Conservation (phyloP, 2,113 vertebrate genomes). For the Hyperopisus bebe region DNA sequence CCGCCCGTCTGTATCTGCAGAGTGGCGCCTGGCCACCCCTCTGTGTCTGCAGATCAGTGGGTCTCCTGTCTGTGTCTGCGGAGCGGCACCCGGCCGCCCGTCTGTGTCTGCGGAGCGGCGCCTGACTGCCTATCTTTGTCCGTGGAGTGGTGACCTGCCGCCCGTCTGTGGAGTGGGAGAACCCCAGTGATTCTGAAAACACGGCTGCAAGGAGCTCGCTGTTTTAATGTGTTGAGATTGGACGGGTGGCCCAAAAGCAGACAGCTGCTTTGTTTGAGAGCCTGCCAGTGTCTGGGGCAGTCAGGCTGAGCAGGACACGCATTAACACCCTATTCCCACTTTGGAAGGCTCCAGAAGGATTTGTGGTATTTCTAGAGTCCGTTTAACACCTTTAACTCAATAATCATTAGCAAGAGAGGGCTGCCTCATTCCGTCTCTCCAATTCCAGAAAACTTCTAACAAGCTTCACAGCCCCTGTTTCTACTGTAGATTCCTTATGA, state of each 20-base stretch:
- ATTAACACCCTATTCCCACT: conserved; percentile 36
- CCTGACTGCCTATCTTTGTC: not conserved
- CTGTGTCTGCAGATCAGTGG: too few relatives aligned
- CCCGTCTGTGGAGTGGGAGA: not conserved
- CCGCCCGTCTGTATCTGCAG: not conserved
- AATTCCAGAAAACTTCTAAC: not conserved
- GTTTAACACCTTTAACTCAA: conserved; percentile 37
- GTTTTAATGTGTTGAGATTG: conserved; percentile 37
- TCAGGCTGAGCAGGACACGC: conserved; percentile 17
- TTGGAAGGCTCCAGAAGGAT: conserved; percentile 29
- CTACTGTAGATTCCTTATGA: not conserved
- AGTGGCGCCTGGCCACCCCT: not conserved
- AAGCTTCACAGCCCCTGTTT: not conserved
- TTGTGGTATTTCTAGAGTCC: conserved; percentile 27
- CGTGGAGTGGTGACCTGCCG: not conserved
- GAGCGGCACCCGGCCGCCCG: not conserved
- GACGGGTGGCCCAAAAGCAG: conserved; percentile 15
- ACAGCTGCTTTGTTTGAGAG: conserved; percentile 42
- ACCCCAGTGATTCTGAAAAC: conserved; percentile 25
- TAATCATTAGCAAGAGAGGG: conserved; percentile 23
- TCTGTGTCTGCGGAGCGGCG: not conserved
- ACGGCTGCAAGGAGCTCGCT: conserved; percentile 16
- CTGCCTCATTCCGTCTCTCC: not conserved
- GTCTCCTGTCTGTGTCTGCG: not conserved
- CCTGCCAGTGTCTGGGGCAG: conserved; percentile 34